A percentile compares a stretch with the other conserved stretches of the same genome.
phyloP scores from a whole-genome alignment of 1,140 invertebrate genomes.

The Drosophila insularis region DNA sequence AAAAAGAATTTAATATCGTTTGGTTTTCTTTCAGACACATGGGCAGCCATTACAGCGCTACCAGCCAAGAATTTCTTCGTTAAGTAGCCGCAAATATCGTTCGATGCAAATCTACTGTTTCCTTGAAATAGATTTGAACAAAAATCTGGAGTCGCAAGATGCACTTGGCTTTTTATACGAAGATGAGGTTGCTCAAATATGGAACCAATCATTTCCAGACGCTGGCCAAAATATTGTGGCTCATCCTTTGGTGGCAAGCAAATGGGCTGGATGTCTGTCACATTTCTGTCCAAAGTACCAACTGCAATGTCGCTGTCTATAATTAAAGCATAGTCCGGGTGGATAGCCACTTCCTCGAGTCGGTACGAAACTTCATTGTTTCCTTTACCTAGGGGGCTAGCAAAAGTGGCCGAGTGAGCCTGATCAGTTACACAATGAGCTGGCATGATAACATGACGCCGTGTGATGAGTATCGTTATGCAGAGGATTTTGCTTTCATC shows the following conservation, averaged over 20 bases:
- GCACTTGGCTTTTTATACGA: constrained; percentile 8
- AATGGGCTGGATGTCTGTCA: constrained; percentile 18
- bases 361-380: not conserved
- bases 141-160: constrained; percentile 13
- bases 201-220: constrained; percentile 24
- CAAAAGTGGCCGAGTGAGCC: not conserved
- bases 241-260: constrained; percentile 19
- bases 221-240: constrained; percentile 5
- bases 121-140: not conserved
- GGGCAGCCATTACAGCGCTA: constrained; percentile 28
- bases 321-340: not conserved
- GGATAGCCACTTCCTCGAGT: constrained; percentile 26
- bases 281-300: constrained; percentile 8
- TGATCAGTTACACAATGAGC: constrained; percentile 23
- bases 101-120: not conserved
- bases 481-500: not conserved
- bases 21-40: constrained; percentile 10
- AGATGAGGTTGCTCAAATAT: not conserved
- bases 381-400: constrained; percentile 1
- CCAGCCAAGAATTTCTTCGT: constrained; percentile 10
- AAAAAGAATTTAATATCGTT: constrained; percentile 4
- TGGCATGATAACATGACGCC: constrained; percentile 18
- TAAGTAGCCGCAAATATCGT: constrained; percentile 24
- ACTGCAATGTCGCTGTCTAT: constrained; percentile 28
- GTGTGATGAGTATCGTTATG: constrained; percentile 17